Evolutionary conservation across 2,113 vertebrate genomes (phyloP).

Genomic region (Cygnus atratus): DNA sequence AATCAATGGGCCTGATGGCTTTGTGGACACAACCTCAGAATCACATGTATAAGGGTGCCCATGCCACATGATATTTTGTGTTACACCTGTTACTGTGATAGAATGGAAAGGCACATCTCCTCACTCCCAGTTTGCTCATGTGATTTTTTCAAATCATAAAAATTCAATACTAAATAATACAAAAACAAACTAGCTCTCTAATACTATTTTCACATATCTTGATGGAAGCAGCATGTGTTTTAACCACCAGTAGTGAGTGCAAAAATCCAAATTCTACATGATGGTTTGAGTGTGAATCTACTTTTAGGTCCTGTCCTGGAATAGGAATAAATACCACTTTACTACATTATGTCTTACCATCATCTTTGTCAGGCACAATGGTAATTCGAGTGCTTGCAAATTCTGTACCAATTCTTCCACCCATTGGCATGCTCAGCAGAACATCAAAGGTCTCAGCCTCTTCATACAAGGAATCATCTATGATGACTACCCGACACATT

Average conservation of each 20-base stretch:
- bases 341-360: conserved; percentile 78
- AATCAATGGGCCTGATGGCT: not conserved
- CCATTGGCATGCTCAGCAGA: conserved; percentile 87
- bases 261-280: not conserved
- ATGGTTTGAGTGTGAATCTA: not conserved
- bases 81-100: not conserved
- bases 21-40: not conserved
- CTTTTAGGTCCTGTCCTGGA: not conserved
- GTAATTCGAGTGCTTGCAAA: conserved; percentile 79
- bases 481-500: conserved; percentile 85
- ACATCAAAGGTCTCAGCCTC: conserved; percentile 88
- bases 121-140: not conserved
- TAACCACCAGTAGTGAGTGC: not conserved
- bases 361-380: conserved; percentile 86
- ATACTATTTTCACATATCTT: not conserved
- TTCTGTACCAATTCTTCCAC: conserved; percentile 84
- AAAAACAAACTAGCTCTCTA: not conserved
- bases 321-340: not conserved
- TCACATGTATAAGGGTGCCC: not conserved
- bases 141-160: not conserved
- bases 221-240: not conserved
- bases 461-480: conserved; percentile 92
- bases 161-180: not conserved
- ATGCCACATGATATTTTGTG: not conserved
- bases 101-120: not conserved